phyloP scores from a whole-genome alignment of 1,140 invertebrate species.

The Tetraneura akinire region DNA sequence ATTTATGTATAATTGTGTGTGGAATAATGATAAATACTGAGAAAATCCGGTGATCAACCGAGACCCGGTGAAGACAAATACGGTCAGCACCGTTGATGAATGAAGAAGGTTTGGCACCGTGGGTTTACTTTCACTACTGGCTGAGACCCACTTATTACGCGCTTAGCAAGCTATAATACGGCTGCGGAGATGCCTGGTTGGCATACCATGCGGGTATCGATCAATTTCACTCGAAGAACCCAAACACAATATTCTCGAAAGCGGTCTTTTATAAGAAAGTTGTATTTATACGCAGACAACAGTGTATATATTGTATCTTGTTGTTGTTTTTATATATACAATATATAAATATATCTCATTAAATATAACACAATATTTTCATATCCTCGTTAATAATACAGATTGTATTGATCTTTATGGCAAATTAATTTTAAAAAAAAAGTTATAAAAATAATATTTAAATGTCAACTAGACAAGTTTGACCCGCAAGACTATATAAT shows the following conservation, averaged over 20 bases:
- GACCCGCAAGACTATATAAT: neutral
- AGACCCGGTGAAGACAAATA: neutral
- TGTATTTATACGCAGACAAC: neutral
- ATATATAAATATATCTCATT: neutral
- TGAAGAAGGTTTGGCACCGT: conserved; percentile 50
- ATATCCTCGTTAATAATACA: neutral
- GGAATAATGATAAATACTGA: too few relatives aligned
- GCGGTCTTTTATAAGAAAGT: conserved; percentile 49
- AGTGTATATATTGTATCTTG: neutral
- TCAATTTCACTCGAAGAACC: conserved; percentile 45
- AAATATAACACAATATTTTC: neutral
- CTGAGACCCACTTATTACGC: conserved; percentile 45
- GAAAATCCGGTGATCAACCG: neutral
- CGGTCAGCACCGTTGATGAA: conserved; percentile 7
- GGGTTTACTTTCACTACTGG: conserved; percentile 39
- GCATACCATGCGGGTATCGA: conserved; percentile 39
- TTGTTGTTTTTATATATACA: neutral
- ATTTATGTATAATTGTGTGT: too few relatives aligned
- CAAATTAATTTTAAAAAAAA: neutral
- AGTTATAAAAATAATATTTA: neutral
- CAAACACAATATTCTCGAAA: conserved; percentile 39
- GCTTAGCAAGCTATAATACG: neutral
- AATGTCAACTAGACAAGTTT: conserved; percentile 24
- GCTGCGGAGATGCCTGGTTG: conserved; percentile 1
- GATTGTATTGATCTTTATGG: neutral